Conservation (phyloP, 1,140 invertebrate genomes). For the Trichogramma pretiosum region DNA sequence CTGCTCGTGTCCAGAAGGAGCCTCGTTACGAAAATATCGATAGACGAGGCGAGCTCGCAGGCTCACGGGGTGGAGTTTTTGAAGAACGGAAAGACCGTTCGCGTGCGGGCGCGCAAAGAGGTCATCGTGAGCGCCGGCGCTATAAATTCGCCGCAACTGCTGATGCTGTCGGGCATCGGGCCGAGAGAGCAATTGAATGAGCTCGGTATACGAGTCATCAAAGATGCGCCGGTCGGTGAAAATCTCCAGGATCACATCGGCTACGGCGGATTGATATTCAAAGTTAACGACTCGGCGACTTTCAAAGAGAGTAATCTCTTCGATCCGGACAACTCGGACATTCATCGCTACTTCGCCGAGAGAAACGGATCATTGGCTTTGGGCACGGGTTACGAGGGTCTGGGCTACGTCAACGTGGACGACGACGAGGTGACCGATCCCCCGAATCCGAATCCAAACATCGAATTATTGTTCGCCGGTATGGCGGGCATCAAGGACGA, state of each 20-base stretch:
- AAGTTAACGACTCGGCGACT: not conserved
- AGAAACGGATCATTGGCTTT: not conserved
- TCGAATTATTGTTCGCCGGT: not conserved
- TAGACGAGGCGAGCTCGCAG: not conserved
- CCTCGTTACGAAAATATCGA: not conserved
- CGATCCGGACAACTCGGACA: not conserved
- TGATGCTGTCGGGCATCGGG: conserved; percentile 88
- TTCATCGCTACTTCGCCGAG: conserved; percentile 19
- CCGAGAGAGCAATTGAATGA: conserved; percentile 67
- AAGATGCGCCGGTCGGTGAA: not conserved
- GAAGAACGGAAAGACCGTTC: conserved; percentile 49
- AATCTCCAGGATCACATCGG: not conserved
- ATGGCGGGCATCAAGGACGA: not conserved
- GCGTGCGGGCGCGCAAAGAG: conserved; percentile 63
- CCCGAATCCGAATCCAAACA: not conserved
- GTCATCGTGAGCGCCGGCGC: conserved; percentile 74
- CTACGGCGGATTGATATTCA: not conserved
- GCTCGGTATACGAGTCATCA: conserved; percentile 30
- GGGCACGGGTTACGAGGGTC: not conserved
- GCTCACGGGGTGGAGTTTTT: not conserved
- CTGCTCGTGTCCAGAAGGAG: conserved; percentile 46
- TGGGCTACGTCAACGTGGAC: not conserved
- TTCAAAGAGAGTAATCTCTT: not conserved
- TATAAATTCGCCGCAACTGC: conserved; percentile 70
- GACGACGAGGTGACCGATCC: not conserved